Conservation (phyloP, 2,113 vertebrate genomes). For the Anoura caudifer region DNA sequence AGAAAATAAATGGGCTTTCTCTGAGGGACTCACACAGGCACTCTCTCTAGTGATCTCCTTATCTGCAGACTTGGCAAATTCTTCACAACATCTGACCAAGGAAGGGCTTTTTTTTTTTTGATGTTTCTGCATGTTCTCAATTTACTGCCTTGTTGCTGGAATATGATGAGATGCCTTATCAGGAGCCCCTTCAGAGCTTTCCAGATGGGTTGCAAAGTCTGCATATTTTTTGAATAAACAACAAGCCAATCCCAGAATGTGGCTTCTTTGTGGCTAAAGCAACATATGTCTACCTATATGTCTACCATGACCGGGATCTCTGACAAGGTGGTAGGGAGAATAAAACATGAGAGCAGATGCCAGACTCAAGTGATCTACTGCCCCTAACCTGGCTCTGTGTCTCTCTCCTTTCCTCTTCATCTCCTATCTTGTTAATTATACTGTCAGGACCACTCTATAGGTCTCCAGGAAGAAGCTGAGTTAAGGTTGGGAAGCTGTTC, state of each 20-base stretch:
- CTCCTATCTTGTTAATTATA: neutral
- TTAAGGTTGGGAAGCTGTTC: neutral
- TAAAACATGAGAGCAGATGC: constrained; percentile 28
- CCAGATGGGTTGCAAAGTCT: constrained; percentile 52
- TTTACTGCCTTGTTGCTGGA: constrained; percentile 54
- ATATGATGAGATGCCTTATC: constrained; percentile 50
- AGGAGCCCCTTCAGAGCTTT: constrained; percentile 49
- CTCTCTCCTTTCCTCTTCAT: neutral
- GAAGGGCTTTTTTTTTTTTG: constrained; percentile 33
- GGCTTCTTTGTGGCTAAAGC: constrained; percentile 48
- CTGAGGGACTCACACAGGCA: constrained; percentile 7
- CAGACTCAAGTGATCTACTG: constrained; percentile 22
- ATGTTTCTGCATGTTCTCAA: constrained; percentile 59
- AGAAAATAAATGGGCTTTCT: constrained; percentile 51
- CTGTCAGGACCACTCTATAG: neutral
- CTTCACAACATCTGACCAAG: constrained; percentile 64
- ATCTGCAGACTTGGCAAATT: constrained; percentile 62
- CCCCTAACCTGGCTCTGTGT: neutral
- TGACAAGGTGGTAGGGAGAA: neutral
- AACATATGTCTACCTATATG: constrained; percentile 27
- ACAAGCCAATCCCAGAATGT: constrained; percentile 16
- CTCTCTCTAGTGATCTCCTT: constrained; percentile 11
- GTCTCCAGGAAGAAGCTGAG: neutral
- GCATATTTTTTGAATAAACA: constrained; percentile 66
- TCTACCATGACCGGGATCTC: too few relatives aligned